Evolutionary conservation across 2,113 vertebrate genomes (phyloP), one percentile per base, ranked within the genome.

Genomic region (Otis tarda): DNA sequence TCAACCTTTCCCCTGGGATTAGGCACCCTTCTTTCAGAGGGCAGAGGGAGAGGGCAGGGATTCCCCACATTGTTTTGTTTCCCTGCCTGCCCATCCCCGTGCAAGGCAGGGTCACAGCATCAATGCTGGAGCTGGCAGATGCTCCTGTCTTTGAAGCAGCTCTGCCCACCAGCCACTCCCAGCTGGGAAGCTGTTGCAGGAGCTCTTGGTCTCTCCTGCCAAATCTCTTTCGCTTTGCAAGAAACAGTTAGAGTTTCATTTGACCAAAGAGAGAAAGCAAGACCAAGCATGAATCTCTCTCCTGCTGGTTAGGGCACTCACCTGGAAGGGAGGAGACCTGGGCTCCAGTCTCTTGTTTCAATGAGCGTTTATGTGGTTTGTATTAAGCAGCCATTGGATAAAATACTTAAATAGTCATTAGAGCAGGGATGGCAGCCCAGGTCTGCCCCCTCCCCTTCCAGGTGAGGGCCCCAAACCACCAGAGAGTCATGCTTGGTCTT

Each of bases 381-480:
- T 63, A 87, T 67, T 75, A 82, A 91, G 83, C 70, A 91, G 12
- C 10, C 50, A 91, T 70, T 88, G 93, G 84, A 95, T 76, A 61
- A 95, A 92, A 78, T 68, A 79, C 31, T 93, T 85, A 76, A 79
- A 80, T 33, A 94, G 41, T 76, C 67, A 85, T 86, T 74, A 95
- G 10, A 82, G 10, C 25, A 35, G 25, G 41, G 39, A 80, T 2
- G 13, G 47, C 10, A 94, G 49, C 23, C 35, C 7, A 10, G 33
- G 25, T 77, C 50, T 89, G 70, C 30, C 23, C 43, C 28, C 78
- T 81, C 65, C 45, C 25, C 41, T 93, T 95, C 84, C 95, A 95
- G 74, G 78, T 69, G 93, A 95, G 75, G 84, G 82, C 93, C 92
- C n/a, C 85, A 91, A 93, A 94, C 81, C 4, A 57, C 41, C 30